Evolutionary conservation across 1,140 invertebrate genomes (phyloP).

Genomic region (Chironomus tepperi): DNA sequence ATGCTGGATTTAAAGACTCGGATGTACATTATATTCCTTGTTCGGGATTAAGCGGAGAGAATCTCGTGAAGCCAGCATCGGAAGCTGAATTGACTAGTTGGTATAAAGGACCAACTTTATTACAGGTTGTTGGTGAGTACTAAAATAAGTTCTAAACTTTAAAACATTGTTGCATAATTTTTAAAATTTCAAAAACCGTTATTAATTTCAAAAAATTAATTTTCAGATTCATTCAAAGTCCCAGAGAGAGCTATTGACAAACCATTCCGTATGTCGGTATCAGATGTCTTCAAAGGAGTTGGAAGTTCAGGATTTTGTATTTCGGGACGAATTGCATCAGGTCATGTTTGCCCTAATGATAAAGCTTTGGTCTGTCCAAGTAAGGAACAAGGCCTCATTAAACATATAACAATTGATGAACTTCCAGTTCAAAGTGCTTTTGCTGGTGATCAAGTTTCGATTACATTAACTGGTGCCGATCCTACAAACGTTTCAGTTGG

Average conservation of each 20-base stretch:
- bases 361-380: slow-evolving; percentile 81
- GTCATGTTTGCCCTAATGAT: slow-evolving; percentile 74
- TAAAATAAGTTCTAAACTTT: no score
- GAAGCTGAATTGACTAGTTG: slow-evolving; percentile 62
- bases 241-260: slow-evolving; percentile 78
- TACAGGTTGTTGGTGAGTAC: slow-evolving; percentile 68
- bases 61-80: slow-evolving; percentile 64
- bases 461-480: slow-evolving; percentile 74
- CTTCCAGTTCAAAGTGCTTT: slow-evolving; percentile 61
- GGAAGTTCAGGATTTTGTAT: slow-evolving; percentile 74
- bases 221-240: slow-evolving; percentile 66
- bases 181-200: background rate
- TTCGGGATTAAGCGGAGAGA: slow-evolving; percentile 90
- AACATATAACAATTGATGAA: slow-evolving; percentile 69
- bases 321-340: slow-evolving; percentile 84
- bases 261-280: slow-evolving; percentile 84
- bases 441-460: slow-evolving; percentile 85
- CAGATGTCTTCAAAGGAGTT: slow-evolving; percentile 91
- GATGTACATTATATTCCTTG: slow-evolving; percentile 91
- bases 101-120: slow-evolving; percentile 75
- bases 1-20: slow-evolving; percentile 86
- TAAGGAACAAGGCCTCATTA: slow-evolving; percentile 66
- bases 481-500: slow-evolving; percentile 79
- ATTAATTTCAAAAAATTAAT: background rate
- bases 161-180: background rate